Percentiles rank a stretch among this genome's conserved stretches.
These are phyloP conservation scores for Ormyrus thymus DNA, from an alignment of 2,888 invertebrate species.

Conservation along the genomic window DNA sequence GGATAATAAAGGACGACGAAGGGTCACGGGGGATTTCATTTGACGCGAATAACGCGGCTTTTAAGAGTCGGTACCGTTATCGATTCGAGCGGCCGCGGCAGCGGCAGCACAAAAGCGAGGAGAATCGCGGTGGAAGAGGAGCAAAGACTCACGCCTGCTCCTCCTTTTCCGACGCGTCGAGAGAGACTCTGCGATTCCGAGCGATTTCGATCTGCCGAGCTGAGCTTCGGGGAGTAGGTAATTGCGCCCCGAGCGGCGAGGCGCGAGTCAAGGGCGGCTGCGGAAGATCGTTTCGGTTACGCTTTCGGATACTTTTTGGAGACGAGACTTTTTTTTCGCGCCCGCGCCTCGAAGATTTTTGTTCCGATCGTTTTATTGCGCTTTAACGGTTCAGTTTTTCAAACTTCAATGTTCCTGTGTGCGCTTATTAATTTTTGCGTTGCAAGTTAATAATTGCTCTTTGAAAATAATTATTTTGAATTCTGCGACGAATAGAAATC, in stretches of 20 bases:
- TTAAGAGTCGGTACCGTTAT: slow-evolving; percentile 74
- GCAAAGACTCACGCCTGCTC: slow-evolving; percentile 18
- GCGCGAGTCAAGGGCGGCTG: not conserved
- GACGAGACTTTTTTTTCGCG: too few species aligned
- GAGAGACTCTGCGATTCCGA: slow-evolving; percentile 48
- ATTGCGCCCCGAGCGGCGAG: not conserved
- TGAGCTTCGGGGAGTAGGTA: slow-evolving; percentile 13
- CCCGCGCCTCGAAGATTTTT: too few species aligned
- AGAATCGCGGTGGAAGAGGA: slow-evolving; percentile 45
- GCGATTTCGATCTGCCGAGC: slow-evolving; percentile 33
- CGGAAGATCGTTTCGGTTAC: not conserved
- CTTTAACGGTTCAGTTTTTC: too few species aligned
- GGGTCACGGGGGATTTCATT: slow-evolving; percentile 72
- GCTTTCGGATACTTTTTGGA: too few species aligned
- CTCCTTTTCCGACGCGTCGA: slow-evolving; percentile 23
- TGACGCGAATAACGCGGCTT: slow-evolving; percentile 73
- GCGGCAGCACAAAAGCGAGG: slow-evolving; percentile 53
- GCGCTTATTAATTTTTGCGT: too few species aligned
- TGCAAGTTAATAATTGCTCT: too few species aligned
- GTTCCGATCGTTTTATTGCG: too few species aligned
- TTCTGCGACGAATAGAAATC: too few species aligned
- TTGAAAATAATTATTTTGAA: too few species aligned
- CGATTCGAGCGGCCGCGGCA: slow-evolving; percentile 28
- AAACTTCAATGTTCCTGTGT: too few species aligned
- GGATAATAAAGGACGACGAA: slow-evolving; percentile 33